A percentile compares a stretch with the other conserved stretches of the same genome.
Conservation (phyloP, 2,888 invertebrate species). For the Lochmaea crataegi region DNA sequence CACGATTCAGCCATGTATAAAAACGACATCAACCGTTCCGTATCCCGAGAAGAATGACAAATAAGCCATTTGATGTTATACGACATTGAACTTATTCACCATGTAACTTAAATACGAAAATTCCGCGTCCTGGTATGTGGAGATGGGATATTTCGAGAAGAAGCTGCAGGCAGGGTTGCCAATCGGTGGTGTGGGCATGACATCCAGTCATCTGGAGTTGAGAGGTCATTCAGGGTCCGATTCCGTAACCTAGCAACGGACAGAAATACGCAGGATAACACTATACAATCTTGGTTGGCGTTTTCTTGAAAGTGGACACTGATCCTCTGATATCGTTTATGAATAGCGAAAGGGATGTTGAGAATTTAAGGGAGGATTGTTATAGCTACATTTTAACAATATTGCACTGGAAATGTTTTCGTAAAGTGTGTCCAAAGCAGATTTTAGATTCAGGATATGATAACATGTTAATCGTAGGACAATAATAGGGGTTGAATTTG, state of each 20-base stretch:
- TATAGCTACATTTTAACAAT: not conserved
- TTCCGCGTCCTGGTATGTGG: not conserved
- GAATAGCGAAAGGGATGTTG: constrained; percentile 12
- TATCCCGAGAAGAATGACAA: constrained; percentile 30
- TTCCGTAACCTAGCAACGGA: constrained; percentile 55
- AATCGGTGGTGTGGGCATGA: constrained; percentile 47
- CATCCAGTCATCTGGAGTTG: constrained; percentile 62
- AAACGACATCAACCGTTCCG: constrained; percentile 19
- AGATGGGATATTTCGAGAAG: constrained; percentile 15
- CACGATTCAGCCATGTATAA: constrained; percentile 38
- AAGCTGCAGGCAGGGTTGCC: constrained; percentile 44
- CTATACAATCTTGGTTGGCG: constrained; percentile 34
- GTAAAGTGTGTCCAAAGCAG: too few species aligned
- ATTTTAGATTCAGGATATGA: too few species aligned
- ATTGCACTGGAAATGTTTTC: not conserved
- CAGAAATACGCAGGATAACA: constrained; percentile 35
- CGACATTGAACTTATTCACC: not conserved
- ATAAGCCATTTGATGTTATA: not conserved
- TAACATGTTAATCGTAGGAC: too few species aligned
- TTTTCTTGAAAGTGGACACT: constrained; percentile 34
- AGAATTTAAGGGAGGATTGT: not conserved
- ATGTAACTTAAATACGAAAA: constrained; percentile 5
- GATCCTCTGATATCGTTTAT: constrained; percentile 27
- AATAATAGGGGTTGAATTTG: too few species aligned
- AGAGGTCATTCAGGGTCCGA: constrained; percentile 62